Conservation (phyloP, 2,888 invertebrate genomes). For the Phymatocera aterrima region DNA sequence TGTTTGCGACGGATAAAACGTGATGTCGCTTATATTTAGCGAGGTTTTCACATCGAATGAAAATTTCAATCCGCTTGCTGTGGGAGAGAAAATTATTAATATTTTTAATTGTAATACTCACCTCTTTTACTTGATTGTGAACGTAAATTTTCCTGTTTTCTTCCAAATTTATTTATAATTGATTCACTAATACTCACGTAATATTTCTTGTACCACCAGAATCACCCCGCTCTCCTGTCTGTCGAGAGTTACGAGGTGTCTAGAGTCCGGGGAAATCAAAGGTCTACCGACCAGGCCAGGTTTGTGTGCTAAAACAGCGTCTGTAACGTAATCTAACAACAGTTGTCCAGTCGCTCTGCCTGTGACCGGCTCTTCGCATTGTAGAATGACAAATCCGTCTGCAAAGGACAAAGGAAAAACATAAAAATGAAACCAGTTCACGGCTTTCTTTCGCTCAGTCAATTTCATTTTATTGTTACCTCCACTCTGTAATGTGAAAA, state of each 20-base stretch:
- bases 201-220: conserved; percentile 81
- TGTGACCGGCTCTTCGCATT: conserved; percentile 83
- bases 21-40: conserved; percentile 83
- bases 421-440: not conserved
- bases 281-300: conserved; percentile 81
- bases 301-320: conserved; percentile 81
- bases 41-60: conserved; percentile 86
- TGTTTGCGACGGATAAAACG: conserved; percentile 84
- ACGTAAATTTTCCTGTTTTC: not conserved
- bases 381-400: conserved; percentile 85
- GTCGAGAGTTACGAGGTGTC: conserved; percentile 82
- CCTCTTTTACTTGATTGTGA: not conserved
- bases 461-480: not conserved
- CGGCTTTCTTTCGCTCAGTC: no score
- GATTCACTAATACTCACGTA: conserved; percentile 76
- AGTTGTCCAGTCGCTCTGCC: conserved; percentile 81
- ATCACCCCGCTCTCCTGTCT: conserved; percentile 77
- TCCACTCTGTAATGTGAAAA: not conserved
- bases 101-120: not conserved
- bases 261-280: conserved; percentile 83
- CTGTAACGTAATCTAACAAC: conserved; percentile 84
- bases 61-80: conserved; percentile 81
- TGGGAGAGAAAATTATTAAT: conserved; percentile 47
- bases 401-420: conserved; percentile 52
- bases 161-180: no score